Evolutionary conservation across 2,797 vertebrate species (phyloP).

Genomic region (Phoxinus dragarum): DNA sequence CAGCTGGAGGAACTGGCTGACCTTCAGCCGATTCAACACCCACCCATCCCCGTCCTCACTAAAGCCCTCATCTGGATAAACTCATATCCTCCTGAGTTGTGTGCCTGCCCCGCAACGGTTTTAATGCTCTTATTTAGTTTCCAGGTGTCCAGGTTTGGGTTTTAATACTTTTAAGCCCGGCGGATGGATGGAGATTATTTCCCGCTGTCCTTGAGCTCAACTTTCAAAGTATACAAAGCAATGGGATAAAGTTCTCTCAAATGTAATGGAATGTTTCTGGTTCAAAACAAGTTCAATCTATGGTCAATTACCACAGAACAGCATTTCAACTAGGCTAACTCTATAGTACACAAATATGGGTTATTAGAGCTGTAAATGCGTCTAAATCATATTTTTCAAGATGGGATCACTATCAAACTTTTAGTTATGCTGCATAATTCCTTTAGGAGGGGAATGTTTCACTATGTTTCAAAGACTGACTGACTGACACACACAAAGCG

Average conservation of each 20-base stretch:
- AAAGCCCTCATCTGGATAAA: constrained; percentile 42
- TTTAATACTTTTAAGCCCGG: constrained; percentile 33
- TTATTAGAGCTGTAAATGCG: not conserved
- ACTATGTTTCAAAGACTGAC: not conserved
- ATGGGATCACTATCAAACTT: not conserved
- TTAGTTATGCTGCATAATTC: not conserved
- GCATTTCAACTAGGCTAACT: not conserved
- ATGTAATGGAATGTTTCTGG: not conserved
- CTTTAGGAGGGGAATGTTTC: not conserved
- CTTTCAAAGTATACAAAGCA: constrained; percentile 25
- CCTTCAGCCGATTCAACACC: constrained; percentile 26
- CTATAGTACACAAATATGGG: not conserved
- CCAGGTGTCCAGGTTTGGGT: constrained; percentile 54
- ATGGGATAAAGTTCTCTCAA: not conserved
- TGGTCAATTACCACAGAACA: not conserved
- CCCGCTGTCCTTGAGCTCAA: constrained; percentile 20
- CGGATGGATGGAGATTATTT: constrained; percentile 35
- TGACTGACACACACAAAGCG: not conserved
- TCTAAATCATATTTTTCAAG: not conserved
- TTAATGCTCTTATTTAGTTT: constrained; percentile 56
- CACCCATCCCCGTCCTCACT: not conserved
- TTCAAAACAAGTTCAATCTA: not conserved
- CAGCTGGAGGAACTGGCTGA: constrained; percentile 38
- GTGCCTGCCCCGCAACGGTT: constrained; percentile 15
- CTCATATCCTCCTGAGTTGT: constrained; percentile 34